These are phyloP conservation scores for Volucella inanis DNA, from an alignment of 2,888 invertebrate genomes.

Conservation along the genomic window DNA sequence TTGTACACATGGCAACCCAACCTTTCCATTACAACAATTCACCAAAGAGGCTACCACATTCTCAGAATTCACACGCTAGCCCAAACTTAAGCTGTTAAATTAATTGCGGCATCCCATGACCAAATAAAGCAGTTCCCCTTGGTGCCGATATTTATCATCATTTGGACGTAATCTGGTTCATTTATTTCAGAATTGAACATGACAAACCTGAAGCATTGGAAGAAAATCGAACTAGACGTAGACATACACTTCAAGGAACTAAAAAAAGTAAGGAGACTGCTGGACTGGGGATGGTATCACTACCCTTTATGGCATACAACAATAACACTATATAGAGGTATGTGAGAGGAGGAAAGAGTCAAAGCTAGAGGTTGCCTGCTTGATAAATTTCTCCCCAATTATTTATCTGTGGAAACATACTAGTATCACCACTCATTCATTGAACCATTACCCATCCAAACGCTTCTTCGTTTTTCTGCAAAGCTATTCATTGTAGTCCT, in stretches of 20 bases:
- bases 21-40: background rate
- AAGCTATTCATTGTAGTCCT: conserved; percentile 41
- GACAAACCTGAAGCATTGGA: conserved; percentile 38
- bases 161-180: conserved; percentile 61
- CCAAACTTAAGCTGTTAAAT: conserved; percentile 58
- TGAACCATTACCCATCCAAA: conserved; percentile 2
- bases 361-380: conserved; percentile 5
- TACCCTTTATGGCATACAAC: conserved; percentile 39
- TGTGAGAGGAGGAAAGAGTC: background rate
- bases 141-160: conserved; percentile 55
- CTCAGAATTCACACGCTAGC: background rate
- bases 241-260: background rate
- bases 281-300: no score
- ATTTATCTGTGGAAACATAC: conserved; percentile 60
- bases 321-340: conserved; percentile 34
- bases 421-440: conserved; percentile 54
- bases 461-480: conserved; percentile 19
- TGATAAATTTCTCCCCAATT: conserved; percentile 53
- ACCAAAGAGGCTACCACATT: background rate
- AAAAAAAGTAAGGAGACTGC: conserved; percentile 3
- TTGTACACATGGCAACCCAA: no score
- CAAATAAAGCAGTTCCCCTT: conserved; percentile 56
- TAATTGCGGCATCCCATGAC: conserved; percentile 59
- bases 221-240: conserved; percentile 18
- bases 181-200: conserved; percentile 57